Evolutionary conservation across 37 sponge, comb jelly and placozoan genomes (phyloP).

Genomic region (Eunapius fragilis): DNA sequence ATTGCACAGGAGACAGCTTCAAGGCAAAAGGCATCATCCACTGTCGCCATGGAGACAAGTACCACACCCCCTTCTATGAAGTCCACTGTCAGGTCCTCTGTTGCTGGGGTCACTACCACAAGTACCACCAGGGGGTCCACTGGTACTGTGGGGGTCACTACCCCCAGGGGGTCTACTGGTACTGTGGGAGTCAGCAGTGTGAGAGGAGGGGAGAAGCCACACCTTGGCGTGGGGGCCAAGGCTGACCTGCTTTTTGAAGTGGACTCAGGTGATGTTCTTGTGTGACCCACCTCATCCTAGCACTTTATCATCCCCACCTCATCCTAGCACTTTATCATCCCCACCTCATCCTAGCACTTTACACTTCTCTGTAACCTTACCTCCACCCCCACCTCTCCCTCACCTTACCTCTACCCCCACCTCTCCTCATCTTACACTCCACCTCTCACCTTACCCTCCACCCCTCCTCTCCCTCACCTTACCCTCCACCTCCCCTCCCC

Average conservation of each 20-base stretch:
- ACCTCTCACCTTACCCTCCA: no score
- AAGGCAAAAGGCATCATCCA: background rate
- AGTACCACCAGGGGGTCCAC: background rate
- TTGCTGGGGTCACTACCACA: background rate
- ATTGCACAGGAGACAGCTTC: slow-evolving; percentile 27
- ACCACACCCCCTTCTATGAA: background rate
- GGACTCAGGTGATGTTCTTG: slow-evolving; percentile 39
- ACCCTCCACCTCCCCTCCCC: no score
- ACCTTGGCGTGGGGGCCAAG: background rate
- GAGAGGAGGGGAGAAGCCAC: background rate
- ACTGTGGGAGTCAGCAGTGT: background rate
- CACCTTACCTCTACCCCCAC: no score
- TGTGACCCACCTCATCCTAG: no score
- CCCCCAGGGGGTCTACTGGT: background rate
- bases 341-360: no score
- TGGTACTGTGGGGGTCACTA: background rate
- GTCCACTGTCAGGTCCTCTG: background rate
- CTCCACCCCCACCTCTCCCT: no score
- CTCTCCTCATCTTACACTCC: no score
- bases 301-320: no score
- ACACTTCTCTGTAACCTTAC: no score
- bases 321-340: no score
- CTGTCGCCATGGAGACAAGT: background rate
- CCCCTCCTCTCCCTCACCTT: no score
- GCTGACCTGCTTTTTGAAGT: slow-evolving; percentile 49